A percentile compares a stretch with the other conserved stretches of the same genome.
phyloP scores from a whole-genome alignment of 1,140 invertebrate species.

The Hyphantria cunea region DNA sequence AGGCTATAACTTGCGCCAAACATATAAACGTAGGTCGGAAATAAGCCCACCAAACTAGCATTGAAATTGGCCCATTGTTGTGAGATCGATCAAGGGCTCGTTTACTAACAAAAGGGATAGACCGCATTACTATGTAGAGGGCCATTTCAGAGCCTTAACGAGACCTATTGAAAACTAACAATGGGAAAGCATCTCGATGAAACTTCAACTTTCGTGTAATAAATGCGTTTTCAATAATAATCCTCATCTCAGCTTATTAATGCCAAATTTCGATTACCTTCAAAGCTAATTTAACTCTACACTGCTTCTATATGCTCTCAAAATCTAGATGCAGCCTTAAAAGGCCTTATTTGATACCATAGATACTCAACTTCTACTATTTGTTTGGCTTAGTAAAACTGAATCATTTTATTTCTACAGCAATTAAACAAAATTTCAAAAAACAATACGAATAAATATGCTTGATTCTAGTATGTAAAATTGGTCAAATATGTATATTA shows the following conservation, averaged over 20 bases:
- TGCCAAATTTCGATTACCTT: constrained; percentile 22
- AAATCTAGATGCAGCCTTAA: too few relatives aligned
- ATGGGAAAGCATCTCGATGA: constrained; percentile 41
- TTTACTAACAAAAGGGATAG: constrained; percentile 52
- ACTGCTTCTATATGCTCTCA: neutral
- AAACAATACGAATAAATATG: too few relatives aligned
- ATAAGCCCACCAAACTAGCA: constrained; percentile 41
- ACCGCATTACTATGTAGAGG: constrained; percentile 28
- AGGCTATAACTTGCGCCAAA: constrained; percentile 18
- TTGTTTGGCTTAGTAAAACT: too few relatives aligned
- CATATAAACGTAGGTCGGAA: constrained; percentile 31
- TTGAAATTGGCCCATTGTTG: constrained; percentile 52
- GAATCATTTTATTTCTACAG: too few relatives aligned
- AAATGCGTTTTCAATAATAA: constrained; percentile 36
- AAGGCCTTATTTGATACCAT: too few relatives aligned
- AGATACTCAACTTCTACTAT: too few relatives aligned
- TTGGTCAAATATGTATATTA: neutral
- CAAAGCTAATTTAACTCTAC: constrained; percentile 14
- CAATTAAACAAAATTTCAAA: too few relatives aligned
- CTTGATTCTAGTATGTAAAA: too few relatives aligned
- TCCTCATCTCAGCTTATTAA: constrained; percentile 3
- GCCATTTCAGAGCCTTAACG: constrained; percentile 51
- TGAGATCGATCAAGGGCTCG: constrained; percentile 51
- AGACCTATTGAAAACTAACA: constrained; percentile 53
- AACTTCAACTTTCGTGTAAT: constrained; percentile 36